Base-by-base conservation (phyloP, 2,797 vertebrate genomes). In the Epinephelus awoara region DNA sequence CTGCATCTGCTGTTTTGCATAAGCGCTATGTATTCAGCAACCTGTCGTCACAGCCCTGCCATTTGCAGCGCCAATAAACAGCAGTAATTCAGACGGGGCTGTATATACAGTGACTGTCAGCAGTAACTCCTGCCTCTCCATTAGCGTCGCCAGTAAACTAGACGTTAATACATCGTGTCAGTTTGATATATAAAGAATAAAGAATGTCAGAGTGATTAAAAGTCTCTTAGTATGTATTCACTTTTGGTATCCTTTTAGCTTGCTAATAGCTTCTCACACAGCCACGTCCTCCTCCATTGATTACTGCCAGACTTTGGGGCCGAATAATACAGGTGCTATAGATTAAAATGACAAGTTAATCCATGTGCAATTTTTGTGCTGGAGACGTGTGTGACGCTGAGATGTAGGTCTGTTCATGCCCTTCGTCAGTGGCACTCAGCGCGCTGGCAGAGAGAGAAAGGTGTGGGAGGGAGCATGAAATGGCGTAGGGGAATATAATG, bases 381-480 rank as follows among this genome's bases (percentile, higher is more conserved):
- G 9, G 63, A 80, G 70, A 82, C 18, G 23, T 74, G 74, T 81
- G 49, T 23, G 25, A 52, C 13, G 46, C 66, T 59, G 82, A 85
- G 82, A 85, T 83, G 85, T 81, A 72, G 86, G 78, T 87, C 81
- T 70, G 73, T 68, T 80, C 74, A 27, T 89, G 80, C 71, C 86
- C 82, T 71, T 87, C 65, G 70, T 83, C 85, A 79, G 83, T 56
- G 78, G 73, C 63, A 52, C 75, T 83, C 46, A 10, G 61, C 75
- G 77, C 54, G 9, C 79, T 80, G 66, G 86, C 80, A 72, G 77
- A 58, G 79, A 85, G 75, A 85, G 81, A 86, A 83, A 76, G 84
- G 61, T 80, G 92, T 92, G 87, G 91, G 91, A 81, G 89, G 88
- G 65, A 91, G 92, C 67, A 68, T 93, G 88, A 92, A 93, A 93